Base-by-base conservation (phyloP, 2,113 vertebrate genomes). In the Brachyhypopomus gauderio region DNA sequence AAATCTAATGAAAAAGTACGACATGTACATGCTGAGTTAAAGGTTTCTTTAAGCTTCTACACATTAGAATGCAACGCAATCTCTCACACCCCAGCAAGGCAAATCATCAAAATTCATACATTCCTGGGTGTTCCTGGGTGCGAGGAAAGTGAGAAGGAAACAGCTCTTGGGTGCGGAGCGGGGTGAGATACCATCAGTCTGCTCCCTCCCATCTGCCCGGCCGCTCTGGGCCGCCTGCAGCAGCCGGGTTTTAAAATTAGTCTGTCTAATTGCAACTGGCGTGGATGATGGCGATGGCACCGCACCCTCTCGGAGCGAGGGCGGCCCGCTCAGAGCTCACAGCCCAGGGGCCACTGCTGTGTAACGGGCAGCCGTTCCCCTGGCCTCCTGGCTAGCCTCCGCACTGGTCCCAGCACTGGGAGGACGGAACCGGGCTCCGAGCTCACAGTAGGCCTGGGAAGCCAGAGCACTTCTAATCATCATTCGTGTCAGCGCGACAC, bases 211-310 rank as follows among this genome's bases (percentile, higher is more conserved):
- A 72, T 83, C 67, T 85, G 72, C 56, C 77, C 70, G 11, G 58
- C 62, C 41, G 71, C 45, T 77, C 66, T 25, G 17, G 77, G 72
- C 77, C 60, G 69, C 73, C 80, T 11, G 16, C 48, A 25, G 76
- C 36, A 59, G 81, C 55, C 55, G 22, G 12, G 2, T 80, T 80
- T 83, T 83, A 83, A 85, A 80, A 76, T 80, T 83, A 83, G 72
- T 78, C 56, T 56, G 55, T 77, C 55, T 77, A 85, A 85, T 85
- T 85, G 64, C 64, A 75, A 71, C 80, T 76, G 69, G 67, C 73
- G 38, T 72, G 74, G 77, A 76, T 27, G 55, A 55, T 63, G 66
- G 64, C 60, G 55, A 41, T 79, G 77, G 72, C 73, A 38, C 72
- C 59, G 72, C 77, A 83, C 72, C 20, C 59, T 72, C 67, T 52